phyloP scores from a whole-genome alignment of 2,888 invertebrate species.

The Cryptocheilus praepositus region DNA sequence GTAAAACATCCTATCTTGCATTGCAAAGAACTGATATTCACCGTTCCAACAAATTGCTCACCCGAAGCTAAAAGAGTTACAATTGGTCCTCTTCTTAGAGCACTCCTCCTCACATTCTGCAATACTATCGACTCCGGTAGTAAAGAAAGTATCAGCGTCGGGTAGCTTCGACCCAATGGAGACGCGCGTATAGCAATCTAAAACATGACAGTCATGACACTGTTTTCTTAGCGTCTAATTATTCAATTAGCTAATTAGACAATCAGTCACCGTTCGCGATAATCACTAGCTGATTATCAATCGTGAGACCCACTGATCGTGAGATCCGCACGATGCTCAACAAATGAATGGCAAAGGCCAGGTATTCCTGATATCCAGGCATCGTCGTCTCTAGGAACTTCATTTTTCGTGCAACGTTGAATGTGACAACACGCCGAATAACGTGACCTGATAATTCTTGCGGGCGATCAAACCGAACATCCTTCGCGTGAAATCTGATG shows the following conservation, averaged over 20 bases:
- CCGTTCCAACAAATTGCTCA: constrained; percentile 58
- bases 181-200: constrained; percentile 78
- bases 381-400: constrained; percentile 16
- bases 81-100: constrained; percentile 73
- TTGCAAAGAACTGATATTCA: neutral
- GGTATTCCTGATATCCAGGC: constrained; percentile 5
- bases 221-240: constrained; percentile 12
- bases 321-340: constrained; percentile 24
- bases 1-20: too few relatives aligned
- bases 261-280: constrained; percentile 72
- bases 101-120: constrained; percentile 76
- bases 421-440: constrained; percentile 17
- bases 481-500: too few relatives aligned
- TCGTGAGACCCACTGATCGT: constrained; percentile 60
- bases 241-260: neutral
- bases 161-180: constrained; percentile 76
- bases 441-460: neutral
- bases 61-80: constrained; percentile 77
- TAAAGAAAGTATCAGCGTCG: constrained; percentile 71
- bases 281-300: constrained; percentile 74
- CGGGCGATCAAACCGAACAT: neutral
- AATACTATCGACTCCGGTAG: constrained; percentile 70
- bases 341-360: constrained; percentile 12
- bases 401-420: constrained; percentile 13
- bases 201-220: constrained; percentile 28